phyloP scores from a whole-genome alignment of 2,113 vertebrate species.

The Nibea coibor region DNA sequence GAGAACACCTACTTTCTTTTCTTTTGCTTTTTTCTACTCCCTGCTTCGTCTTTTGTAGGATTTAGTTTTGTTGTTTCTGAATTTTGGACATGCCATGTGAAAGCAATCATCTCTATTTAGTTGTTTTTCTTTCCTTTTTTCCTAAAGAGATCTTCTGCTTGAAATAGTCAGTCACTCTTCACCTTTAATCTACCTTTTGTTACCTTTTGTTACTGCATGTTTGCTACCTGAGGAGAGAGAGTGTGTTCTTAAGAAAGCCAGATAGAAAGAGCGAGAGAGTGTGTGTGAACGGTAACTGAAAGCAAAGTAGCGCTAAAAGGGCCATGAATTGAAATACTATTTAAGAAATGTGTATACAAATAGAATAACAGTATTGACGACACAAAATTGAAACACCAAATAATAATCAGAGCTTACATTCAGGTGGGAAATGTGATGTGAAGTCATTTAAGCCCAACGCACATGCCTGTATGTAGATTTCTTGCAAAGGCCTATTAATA shows the following conservation, averaged over 20 bases:
- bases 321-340: neutral
- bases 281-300: neutral
- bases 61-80: constrained; percentile 56
- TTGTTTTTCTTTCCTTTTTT: neutral
- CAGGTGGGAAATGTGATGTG: neutral
- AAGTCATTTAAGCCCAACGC: neutral
- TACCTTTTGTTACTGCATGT: constrained; percentile 41
- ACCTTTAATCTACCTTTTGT: constrained; percentile 52
- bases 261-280: neutral
- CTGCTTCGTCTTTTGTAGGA: constrained; percentile 47
- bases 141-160: constrained; percentile 15
- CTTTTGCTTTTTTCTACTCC: constrained; percentile 13
- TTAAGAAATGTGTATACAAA: neutral
- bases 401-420: neutral
- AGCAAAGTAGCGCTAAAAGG: neutral
- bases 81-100: constrained; percentile 54
- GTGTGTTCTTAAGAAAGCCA: neutral
- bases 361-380: neutral
- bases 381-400: neutral
- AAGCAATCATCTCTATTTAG: constrained; percentile 30
- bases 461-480: neutral
- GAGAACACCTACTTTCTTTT: neutral
- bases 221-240: constrained; percentile 32
- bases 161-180: constrained; percentile 60
- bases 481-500: constrained; percentile 23